Percentiles rank a stretch among this genome's conserved stretches.
These are phyloP conservation scores for Drosophila macrospina DNA, from an alignment of 2,888 invertebrate species.

Conservation along the genomic window DNA sequence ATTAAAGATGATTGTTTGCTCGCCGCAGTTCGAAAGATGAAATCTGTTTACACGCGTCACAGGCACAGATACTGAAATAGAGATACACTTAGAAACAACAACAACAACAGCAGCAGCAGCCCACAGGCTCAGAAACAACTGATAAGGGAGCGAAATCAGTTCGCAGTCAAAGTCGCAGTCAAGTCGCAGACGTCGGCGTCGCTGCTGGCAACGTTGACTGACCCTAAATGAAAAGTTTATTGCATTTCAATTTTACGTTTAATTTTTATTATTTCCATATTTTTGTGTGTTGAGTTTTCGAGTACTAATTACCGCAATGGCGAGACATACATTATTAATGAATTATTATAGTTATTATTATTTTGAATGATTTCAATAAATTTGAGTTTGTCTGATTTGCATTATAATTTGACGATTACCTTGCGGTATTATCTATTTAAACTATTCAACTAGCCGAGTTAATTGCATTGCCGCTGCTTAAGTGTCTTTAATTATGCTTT, in stretches of 20 bases:
- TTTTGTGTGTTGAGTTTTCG: slow-evolving; percentile 28
- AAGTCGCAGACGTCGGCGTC: neutral
- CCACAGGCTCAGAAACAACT: slow-evolving; percentile 11
- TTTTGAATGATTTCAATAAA: slow-evolving; percentile 35
- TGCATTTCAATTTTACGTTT: slow-evolving; percentile 48
- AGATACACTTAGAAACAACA: slow-evolving; percentile 14
- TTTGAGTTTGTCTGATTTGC: slow-evolving; percentile 23
- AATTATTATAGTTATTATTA: slow-evolving; percentile 23
- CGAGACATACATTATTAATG: slow-evolving; percentile 33
- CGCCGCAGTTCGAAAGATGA: slow-evolving; percentile 3
- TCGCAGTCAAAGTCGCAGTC: slow-evolving; percentile 4
- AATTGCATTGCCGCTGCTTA: no score
- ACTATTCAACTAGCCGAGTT: slow-evolving; percentile 40
- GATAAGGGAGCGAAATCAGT: slow-evolving; percentile 34
- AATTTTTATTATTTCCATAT: slow-evolving; percentile 27
- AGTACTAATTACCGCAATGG: slow-evolving; percentile 30
- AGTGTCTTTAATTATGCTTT: slow-evolving; percentile 6
- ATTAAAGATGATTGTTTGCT: slow-evolving; percentile 17
- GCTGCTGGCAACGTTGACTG: slow-evolving; percentile 9
- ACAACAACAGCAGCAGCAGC: neutral
- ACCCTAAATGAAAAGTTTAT: slow-evolving; percentile 20
- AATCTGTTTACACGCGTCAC: slow-evolving; percentile 26
- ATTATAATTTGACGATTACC: slow-evolving; percentile 35
- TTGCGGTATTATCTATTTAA: slow-evolving; percentile 27
- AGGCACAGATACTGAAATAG: slow-evolving; percentile 5